These are phyloP conservation scores for Colletes gigas DNA, from an alignment of 1,140 invertebrate species.

Conservation along the genomic window DNA sequence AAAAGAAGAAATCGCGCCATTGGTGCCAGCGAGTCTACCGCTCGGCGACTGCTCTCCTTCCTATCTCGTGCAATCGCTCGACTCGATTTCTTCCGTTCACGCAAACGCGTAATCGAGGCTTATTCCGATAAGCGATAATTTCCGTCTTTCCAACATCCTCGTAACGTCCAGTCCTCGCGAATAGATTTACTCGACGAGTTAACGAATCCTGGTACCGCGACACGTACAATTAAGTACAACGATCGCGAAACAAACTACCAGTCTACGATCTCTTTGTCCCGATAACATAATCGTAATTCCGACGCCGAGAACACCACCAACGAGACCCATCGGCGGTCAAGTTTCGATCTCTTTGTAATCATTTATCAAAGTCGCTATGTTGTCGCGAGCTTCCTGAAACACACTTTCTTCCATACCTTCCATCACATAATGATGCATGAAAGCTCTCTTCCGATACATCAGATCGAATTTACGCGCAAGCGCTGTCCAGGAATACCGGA, in stretches of 20 bases:
- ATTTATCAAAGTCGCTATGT: constrained; percentile 86
- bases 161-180: too few species aligned
- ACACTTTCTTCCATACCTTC: constrained; percentile 91
- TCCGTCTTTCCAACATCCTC: too few species aligned
- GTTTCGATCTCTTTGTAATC: constrained; percentile 81
- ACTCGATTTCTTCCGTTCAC: neutral
- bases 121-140: too few species aligned
- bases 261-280: too few species aligned
- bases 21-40: constrained; percentile 37
- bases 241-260: too few species aligned
- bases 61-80: constrained; percentile 5
- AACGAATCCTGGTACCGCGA: too few species aligned
- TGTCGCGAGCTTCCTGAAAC: constrained; percentile 86
- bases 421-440: constrained; percentile 89
- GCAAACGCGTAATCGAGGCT: neutral
- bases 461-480: constrained; percentile 87
- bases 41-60: neutral
- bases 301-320: too few species aligned
- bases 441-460: constrained; percentile 88
- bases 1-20: neutral
- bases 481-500: constrained; percentile 87
- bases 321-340: neutral
- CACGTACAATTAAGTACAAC: too few species aligned
- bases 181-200: too few species aligned
- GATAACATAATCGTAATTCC: too few species aligned